phyloP scores from a whole-genome alignment of 2,797 vertebrate species.

The Pagetopsis macropterus region DNA sequence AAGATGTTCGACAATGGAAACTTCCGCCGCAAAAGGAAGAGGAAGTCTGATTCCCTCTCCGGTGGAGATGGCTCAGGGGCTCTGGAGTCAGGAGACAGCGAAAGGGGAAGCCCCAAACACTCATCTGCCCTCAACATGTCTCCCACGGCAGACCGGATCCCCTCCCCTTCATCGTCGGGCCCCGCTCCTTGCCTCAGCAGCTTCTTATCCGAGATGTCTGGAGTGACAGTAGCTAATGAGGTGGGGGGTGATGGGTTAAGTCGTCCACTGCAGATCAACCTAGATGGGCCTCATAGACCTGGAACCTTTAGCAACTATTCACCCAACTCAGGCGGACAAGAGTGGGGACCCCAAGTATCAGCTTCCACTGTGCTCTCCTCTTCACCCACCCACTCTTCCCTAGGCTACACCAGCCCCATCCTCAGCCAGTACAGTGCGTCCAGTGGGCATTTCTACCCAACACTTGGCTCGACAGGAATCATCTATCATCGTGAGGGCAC shows the following conservation, averaged over 20 bases:
- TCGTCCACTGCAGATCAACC: conserved; percentile 86
- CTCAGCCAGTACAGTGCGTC: conserved; percentile 90
- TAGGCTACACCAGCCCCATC: conserved; percentile 88
- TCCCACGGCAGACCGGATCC: conserved; percentile 86
- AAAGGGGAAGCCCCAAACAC: conserved; percentile 85
- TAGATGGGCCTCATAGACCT: conserved; percentile 88
- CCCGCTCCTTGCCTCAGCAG: conserved; percentile 88
- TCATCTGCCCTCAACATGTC: conserved; percentile 81
- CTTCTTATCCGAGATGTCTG: conserved; percentile 94
- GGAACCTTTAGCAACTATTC: conserved; percentile 88
- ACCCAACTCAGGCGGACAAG: conserved; percentile 76
- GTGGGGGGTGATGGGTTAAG: conserved; percentile 82
- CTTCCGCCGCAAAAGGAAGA: conserved; percentile 98
- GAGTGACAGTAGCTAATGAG: conserved; percentile 73
- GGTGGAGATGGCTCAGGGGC: conserved; percentile 68
- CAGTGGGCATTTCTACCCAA: conserved; percentile 91
- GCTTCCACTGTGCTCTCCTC: conserved; percentile 79
- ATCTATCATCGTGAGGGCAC: conserved; percentile 93
- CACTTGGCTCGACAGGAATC: conserved; percentile 84
- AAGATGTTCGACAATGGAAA: conserved; percentile 99
- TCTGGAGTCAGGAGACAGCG: conserved; percentile 81
- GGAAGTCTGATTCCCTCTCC: conserved; percentile 89
- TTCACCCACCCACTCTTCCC: conserved; percentile 82
- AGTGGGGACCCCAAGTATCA: conserved; percentile 80
- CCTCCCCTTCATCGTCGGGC: conserved; percentile 82